A percentile compares a stretch with the other conserved stretches of the same genome.
These are phyloP conservation scores for Nannoperca australis DNA, from an alignment of 2,797 vertebrate species.

Conservation along the genomic window DNA sequence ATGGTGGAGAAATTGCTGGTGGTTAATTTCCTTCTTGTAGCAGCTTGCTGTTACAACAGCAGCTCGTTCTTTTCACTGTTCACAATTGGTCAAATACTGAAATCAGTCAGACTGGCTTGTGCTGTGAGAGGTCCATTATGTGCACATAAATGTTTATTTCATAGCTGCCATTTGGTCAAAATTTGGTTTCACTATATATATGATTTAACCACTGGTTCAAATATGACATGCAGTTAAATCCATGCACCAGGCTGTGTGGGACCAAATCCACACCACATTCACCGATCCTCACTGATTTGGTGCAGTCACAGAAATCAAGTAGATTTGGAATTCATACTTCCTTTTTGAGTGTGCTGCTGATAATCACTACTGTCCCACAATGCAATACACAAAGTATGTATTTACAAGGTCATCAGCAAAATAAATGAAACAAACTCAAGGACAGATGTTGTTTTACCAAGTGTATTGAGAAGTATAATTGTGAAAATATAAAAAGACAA, in stretches of 20 bases:
- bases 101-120: not conserved
- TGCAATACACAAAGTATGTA: not conserved
- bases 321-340: not conserved
- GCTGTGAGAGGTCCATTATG: not conserved
- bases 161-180: not conserved
- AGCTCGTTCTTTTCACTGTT: not conserved
- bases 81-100: not conserved
- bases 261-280: not conserved
- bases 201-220: not conserved
- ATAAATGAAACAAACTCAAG: not conserved
- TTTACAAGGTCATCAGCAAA: not conserved
- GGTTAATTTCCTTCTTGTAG: conserved; percentile 20
- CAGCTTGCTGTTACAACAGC: not conserved
- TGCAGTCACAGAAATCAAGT: not conserved
- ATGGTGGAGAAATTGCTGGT: not conserved
- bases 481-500: not conserved
- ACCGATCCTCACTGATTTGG: not conserved
- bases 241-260: not conserved
- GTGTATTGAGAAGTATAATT: not conserved
- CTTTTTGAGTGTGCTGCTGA: not conserved
- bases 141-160: not conserved
- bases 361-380: not conserved
- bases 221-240: not conserved
- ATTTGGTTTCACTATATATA: not conserved
- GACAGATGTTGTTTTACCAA: too few relatives aligned